Percentiles rank a stretch among this genome's conserved stretches.
Conservation (phyloP, 64 coral and sea anemone genomes). For the Montipora efflorescens region DNA sequence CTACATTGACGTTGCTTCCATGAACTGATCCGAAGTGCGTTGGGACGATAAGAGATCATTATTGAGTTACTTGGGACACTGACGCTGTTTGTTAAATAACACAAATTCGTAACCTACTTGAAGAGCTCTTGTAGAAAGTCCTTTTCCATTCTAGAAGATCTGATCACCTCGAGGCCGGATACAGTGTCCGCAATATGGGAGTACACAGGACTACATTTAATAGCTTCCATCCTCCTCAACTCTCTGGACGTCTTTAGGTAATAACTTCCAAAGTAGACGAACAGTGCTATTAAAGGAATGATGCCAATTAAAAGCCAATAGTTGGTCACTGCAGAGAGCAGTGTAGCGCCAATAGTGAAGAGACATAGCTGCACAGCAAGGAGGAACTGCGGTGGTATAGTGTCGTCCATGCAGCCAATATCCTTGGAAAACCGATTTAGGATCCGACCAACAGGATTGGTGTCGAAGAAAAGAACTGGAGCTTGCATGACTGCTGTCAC, state of each 20-base stretch:
- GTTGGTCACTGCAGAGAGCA: constrained; percentile 46
- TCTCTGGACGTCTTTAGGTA: constrained; percentile 57
- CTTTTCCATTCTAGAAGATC: constrained; percentile 38
- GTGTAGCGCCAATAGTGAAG: not conserved
- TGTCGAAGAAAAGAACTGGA: constrained; percentile 78
- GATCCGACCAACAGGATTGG: constrained; percentile 66
- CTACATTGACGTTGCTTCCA: too few relatives aligned
- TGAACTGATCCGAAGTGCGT: too few relatives aligned
- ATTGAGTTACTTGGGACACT: too few relatives aligned
- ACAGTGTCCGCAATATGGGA: constrained; percentile 44
- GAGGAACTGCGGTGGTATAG: constrained; percentile 37
- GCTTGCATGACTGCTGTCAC: constrained; percentile 62
- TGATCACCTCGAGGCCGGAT: constrained; percentile 45
- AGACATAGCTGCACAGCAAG: constrained; percentile 39
- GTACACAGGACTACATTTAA: constrained; percentile 58
- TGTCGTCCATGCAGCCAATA: constrained; percentile 60
- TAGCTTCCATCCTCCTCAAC: constrained; percentile 66
- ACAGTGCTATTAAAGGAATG: constrained; percentile 8
- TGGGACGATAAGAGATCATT: too few relatives aligned
- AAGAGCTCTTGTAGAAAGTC: constrained; percentile 15
- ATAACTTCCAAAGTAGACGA: constrained; percentile 36
- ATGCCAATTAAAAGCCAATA: constrained; percentile 53
- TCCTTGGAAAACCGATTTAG: constrained; percentile 78
- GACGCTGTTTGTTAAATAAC: too few relatives aligned
- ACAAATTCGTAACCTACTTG: constrained; percentile 2